phyloP scores from a whole-genome alignment of 2,888 invertebrate species.

The Eristalis pertinax region DNA sequence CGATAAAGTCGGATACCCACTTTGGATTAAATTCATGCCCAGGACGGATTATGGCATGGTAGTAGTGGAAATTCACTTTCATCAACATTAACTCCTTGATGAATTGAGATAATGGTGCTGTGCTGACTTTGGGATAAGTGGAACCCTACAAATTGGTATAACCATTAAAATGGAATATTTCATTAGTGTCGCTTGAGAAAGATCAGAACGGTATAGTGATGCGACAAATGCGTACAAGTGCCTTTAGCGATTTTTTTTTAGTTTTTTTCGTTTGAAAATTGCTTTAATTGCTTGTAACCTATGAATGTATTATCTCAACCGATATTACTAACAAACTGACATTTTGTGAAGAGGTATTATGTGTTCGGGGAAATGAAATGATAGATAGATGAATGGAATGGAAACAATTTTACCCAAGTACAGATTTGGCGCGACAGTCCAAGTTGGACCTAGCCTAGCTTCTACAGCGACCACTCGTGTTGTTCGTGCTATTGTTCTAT shows the following conservation, averaged over 20 bases:
- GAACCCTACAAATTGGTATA: constrained; percentile 48
- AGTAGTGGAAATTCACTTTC: constrained; percentile 53
- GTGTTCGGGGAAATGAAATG: no score
- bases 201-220: background rate
- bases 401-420: no score
- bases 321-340: no score
- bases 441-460: no score
- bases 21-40: constrained; percentile 47
- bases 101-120: constrained; percentile 50
- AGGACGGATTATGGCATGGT: constrained; percentile 18
- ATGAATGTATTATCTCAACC: no score
- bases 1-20: constrained; percentile 17
- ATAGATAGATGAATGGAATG: no score
- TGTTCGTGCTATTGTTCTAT: no score
- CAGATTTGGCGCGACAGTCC: no score
- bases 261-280: no score
- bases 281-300: no score
- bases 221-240: background rate
- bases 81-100: constrained; percentile 62
- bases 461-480: no score
- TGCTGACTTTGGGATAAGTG: constrained; percentile 38
- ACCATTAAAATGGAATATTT: constrained; percentile 56
- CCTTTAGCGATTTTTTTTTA: background rate
- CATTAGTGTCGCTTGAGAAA: constrained; percentile 38
- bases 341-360: no score